Base-by-base conservation (phyloP, 2,113 vertebrate species). In the Gambusia affinis region DNA sequence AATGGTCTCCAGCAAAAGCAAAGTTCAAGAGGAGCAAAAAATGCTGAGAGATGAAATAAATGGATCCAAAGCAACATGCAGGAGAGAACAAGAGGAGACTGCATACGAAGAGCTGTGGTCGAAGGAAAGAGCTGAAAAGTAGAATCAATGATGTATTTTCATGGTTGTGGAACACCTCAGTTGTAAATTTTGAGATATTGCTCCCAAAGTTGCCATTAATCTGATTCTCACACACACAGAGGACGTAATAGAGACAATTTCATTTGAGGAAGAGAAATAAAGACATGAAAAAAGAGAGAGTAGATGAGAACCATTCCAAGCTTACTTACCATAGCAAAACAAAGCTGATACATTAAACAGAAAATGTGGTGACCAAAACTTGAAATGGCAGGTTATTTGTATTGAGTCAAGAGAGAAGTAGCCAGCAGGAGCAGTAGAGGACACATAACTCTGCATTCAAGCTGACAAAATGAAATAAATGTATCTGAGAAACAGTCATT, bases 1-100 rank as follows among this genome's bases (percentile, higher is more conserved):
- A 74, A 70, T 27, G 73, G 62, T 60, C 60, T 33, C 35, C 10
- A 72, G 76, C 29, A n/a, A 24, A 14, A 42, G 51, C 29, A 78
- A 75, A 64, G 47, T 70, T 39, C 27, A 22, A 44, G 42, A 78
- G 35, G 28, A 51, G 35, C 17, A 64, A 64, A 84, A 4, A 82
- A 11, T 57, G 84, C 75, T 80, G 83, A 87, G 44, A 73, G 10
- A 44, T 63, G 30, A 77, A 84, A 84, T 37, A 10, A 92, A 89
- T 67, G 75, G 73, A 79, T 72, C 75, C 72, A 67, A 35, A 78
- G 62, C 0, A 28, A 12, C 17, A 14, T 24, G 8, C 8, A 42
- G 28, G 24, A 15, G 44, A 47, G 44, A 4, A 19, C 44, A 19
- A 47, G 44, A 47, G 14, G 12, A 44, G 4, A 4, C 3, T 30